Conservation (phyloP, 1,140 invertebrate genomes). For the Drosophila varians region DNA sequence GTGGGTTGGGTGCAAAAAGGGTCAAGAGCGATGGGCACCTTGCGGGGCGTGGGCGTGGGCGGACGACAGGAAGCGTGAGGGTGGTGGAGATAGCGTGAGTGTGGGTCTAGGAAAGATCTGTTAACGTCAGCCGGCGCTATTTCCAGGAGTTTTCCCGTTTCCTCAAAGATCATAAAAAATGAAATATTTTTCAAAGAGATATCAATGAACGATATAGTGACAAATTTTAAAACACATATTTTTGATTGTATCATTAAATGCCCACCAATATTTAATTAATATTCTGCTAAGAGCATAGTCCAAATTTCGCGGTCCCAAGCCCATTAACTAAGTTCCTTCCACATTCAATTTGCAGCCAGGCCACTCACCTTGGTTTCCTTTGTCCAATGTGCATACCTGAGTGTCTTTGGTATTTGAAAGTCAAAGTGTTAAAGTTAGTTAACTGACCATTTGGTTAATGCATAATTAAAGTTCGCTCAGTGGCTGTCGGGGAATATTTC, state of each 20-base stretch:
- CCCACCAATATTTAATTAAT: too few species aligned
- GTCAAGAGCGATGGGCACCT: slow-evolving; percentile 75
- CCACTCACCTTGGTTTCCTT: not conserved
- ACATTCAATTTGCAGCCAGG: not conserved
- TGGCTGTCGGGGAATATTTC: not conserved
- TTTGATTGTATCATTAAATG: too few species aligned
- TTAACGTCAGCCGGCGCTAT: slow-evolving; percentile 46
- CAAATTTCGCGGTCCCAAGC: slow-evolving; percentile 24
- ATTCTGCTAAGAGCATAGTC: not conserved
- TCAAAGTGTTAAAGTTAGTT: slow-evolving; percentile 60
- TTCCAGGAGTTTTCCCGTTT: not conserved
- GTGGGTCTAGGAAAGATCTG: slow-evolving; percentile 7
- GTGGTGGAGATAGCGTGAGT: not conserved
- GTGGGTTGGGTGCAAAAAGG: slow-evolving; percentile 69
- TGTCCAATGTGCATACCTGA: slow-evolving; percentile 11
- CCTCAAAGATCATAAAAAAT: too few species aligned
- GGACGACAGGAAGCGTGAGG: not conserved
- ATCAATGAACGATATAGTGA: too few species aligned
- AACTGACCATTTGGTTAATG: slow-evolving; percentile 57
- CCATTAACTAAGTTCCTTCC: slow-evolving; percentile 19
- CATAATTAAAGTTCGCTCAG: slow-evolving; percentile 55
- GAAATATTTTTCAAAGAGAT: too few species aligned
- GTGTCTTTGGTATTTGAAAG: slow-evolving; percentile 20
- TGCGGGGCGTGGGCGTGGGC: slow-evolving; percentile 13
- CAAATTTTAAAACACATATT: too few species aligned